A percentile compares a stretch with the other conserved stretches of the same genome.
phyloP scores from a whole-genome alignment of 2,113 vertebrate species.

The Gallinago media region DNA sequence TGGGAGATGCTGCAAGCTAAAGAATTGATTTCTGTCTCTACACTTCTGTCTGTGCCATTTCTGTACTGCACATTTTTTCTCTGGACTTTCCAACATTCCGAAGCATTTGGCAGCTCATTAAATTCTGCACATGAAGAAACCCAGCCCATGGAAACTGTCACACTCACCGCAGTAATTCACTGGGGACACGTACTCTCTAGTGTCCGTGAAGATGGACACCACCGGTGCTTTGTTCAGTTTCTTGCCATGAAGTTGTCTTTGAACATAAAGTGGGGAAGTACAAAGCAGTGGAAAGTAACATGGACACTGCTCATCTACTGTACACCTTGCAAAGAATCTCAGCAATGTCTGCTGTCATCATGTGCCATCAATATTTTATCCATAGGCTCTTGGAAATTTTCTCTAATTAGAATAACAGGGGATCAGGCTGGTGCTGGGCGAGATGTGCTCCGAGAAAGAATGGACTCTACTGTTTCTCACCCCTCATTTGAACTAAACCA shows the following conservation, averaged over 20 bases:
- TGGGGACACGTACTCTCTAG: neutral
- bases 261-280: neutral
- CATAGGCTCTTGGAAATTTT: neutral
- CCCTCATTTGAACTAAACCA: neutral
- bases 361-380: neutral
- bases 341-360: neutral
- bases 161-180: neutral
- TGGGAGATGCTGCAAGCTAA: neutral
- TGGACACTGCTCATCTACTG: neutral
- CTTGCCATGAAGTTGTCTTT: neutral
- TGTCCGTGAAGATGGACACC: neutral
- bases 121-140: neutral
- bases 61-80: neutral
- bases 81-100: neutral
- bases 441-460: neutral
- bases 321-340: neutral
- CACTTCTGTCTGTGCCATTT: neutral
- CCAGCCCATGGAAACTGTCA: neutral
- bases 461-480: neutral
- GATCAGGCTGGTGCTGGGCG: neutral
- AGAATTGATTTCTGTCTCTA: neutral
- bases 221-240: neutral
- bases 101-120: slow-evolving; percentile 24
- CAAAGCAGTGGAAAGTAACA: neutral
- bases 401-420: neutral